These are phyloP conservation scores for Menura novaehollandiae DNA, from an alignment of 2,113 vertebrate genomes.

Conservation along the genomic window DNA sequence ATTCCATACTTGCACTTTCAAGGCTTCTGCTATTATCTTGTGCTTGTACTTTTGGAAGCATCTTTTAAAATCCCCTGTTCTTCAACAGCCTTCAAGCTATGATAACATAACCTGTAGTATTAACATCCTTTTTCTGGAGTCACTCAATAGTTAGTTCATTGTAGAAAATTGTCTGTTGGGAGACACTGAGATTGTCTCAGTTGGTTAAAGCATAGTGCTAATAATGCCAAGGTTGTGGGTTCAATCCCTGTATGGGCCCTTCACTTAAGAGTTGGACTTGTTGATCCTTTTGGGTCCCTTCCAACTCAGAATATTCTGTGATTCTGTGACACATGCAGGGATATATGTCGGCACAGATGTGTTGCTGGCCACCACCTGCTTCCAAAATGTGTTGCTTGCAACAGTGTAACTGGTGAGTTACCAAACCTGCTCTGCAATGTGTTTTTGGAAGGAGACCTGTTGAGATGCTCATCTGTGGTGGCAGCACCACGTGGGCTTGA, in stretches of 20 bases:
- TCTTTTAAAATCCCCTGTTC: not conserved
- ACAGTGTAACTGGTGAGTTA: fast-evolving
- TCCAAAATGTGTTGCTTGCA: not conserved
- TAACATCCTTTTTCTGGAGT: not conserved
- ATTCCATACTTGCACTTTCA: not conserved
- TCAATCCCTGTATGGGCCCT: no score
- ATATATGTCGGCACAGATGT: not conserved
- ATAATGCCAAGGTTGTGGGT: not conserved
- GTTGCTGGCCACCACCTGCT: not conserved
- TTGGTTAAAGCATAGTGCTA: not conserved
- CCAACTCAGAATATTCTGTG: not conserved
- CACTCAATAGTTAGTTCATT: not conserved
- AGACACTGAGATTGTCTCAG: not conserved
- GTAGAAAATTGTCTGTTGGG: not conserved
- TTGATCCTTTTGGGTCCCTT: not conserved
- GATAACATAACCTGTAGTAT: not conserved
- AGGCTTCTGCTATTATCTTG: not conserved
- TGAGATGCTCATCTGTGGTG: not conserved
- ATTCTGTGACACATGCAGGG: not conserved
- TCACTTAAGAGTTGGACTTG: fast-evolving
- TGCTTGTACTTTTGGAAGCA: not conserved
- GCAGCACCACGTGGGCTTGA: not conserved
- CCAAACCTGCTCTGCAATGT: not conserved
- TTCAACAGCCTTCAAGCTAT: not conserved
- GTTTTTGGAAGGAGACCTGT: not conserved